These are phyloP conservation scores for Dromas ardeola DNA, from an alignment of 2,113 vertebrate species.

Conservation along the genomic window DNA sequence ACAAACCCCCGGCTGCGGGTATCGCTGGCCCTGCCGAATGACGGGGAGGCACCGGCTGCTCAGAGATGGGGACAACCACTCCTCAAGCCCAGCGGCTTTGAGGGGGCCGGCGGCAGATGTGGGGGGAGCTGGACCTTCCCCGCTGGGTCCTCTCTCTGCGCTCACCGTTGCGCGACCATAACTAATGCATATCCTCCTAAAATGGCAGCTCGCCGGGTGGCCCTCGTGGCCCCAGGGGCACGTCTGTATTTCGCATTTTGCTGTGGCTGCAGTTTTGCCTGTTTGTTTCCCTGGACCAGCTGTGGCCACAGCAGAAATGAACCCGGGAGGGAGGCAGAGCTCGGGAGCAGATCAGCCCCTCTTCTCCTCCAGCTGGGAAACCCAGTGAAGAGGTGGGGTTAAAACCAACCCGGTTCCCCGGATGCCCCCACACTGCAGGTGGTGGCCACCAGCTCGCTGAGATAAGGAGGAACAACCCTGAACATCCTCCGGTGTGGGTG, in stretches of 20 bases:
- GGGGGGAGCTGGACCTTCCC: not conserved
- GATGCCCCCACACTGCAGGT: not conserved
- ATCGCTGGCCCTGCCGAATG: not conserved
- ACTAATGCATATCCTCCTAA: not conserved
- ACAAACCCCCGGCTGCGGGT: not conserved
- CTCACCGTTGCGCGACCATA: not conserved
- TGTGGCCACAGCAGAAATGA: not conserved
- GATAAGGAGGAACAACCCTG: not conserved
- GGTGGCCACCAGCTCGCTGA: not conserved
- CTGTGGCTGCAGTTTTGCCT: not conserved
- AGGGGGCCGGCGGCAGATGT: not conserved
- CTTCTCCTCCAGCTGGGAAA: not conserved
- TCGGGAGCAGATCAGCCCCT: not conserved
- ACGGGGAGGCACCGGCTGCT: not conserved
- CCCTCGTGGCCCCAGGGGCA: accelerated
- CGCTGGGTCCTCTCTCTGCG: not conserved
- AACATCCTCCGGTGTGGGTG: not conserved
- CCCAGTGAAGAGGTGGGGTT: not conserved
- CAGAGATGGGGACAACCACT: not conserved
- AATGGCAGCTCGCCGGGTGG: accelerated
- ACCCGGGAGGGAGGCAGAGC: not conserved
- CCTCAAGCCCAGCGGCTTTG: not conserved
- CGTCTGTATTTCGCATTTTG: not conserved
- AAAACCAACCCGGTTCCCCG: accelerated
- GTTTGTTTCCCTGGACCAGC: not conserved